A percentile compares a stretch with the other conserved stretches of the same genome.
Conservation (phyloP, 2,113 vertebrate species). For the Pimephales promelas region DNA sequence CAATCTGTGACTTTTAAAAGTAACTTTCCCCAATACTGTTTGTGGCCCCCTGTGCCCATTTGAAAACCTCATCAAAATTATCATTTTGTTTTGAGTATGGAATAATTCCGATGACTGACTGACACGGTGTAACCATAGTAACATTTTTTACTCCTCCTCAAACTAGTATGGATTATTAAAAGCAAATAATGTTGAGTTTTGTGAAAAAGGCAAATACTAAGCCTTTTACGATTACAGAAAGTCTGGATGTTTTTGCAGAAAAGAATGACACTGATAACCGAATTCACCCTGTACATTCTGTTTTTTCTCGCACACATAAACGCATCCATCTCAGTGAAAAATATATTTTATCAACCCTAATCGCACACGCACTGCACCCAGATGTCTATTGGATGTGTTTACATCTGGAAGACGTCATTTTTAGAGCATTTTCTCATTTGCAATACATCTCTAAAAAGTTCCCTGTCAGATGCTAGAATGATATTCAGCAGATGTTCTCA, state of each 20-base stretch:
- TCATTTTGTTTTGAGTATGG: neutral
- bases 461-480: slow-evolving; percentile 10
- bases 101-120: no score
- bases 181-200: neutral
- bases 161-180: neutral
- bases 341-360: slow-evolving; percentile 15
- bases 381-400: slow-evolving; percentile 8
- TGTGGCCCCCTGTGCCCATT: no score
- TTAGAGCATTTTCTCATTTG: slow-evolving; percentile 15
- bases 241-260: neutral
- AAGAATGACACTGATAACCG: neutral
- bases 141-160: neutral
- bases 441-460: slow-evolving; percentile 10
- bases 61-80: neutral
- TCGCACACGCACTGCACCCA: neutral
- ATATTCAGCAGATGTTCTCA: slow-evolving; percentile 24
- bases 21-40: neutral
- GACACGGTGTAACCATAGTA: no score
- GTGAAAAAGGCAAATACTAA: neutral
- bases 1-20: no score
- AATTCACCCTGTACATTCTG: slow-evolving; percentile 8
- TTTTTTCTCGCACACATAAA: neutral
- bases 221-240: neutral
- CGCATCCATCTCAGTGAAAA: slow-evolving; percentile 8
- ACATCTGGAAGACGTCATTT: slow-evolving; percentile 27